A percentile compares a stretch with the other conserved stretches of the same genome.
Conservation (phyloP, 1,140 invertebrate species). For the Palaemon carinicauda region DNA sequence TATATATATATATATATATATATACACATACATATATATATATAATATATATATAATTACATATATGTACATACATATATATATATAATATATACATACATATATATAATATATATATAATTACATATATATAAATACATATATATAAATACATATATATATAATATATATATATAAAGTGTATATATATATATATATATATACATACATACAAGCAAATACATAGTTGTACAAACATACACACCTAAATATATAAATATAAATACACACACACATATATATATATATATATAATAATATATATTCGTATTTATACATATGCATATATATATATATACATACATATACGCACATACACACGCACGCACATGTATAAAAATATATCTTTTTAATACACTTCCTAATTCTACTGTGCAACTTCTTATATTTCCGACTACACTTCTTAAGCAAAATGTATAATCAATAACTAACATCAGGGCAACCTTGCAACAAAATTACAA, state of each 20-base stretch:
- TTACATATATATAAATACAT: not conserved
- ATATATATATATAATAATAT: conserved; percentile 2
- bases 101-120: not conserved
- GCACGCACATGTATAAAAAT: not conserved
- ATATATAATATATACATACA: not conserved
- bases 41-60: not conserved
- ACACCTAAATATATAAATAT: not conserved
- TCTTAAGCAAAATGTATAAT: too few species aligned
- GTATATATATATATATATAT: too few species aligned
- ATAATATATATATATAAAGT: too few species aligned
- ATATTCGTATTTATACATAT: not conserved
- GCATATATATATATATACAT: not conserved
- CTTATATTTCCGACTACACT: too few species aligned
- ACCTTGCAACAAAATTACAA: too few species aligned
- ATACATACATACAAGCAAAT: too few species aligned
- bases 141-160: too few species aligned
- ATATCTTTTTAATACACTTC: too few species aligned
- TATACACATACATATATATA: not conserved
- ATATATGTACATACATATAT: not conserved
- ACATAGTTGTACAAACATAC: not conserved
- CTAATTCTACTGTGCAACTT: too few species aligned
- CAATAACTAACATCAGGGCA: too few species aligned
- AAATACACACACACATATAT: not conserved
- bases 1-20: not conserved
- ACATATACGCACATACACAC: not conserved